Evolutionary conservation across 2,113 vertebrate species (phyloP).

Genomic region (Misgurnus mizolepis): DNA sequence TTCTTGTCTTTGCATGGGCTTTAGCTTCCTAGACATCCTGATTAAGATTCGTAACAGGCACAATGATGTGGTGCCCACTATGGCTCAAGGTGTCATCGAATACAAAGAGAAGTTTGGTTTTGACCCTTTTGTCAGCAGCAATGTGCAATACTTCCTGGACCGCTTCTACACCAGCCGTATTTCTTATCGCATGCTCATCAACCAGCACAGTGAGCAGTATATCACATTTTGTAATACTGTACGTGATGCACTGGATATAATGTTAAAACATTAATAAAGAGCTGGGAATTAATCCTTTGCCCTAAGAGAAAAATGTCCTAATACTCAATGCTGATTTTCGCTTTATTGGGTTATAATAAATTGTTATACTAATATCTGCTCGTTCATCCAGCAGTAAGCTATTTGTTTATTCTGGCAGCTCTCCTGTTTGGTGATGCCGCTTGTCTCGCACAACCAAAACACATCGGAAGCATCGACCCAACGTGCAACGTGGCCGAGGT

Average conservation of each 20-base stretch:
- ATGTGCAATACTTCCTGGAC: constrained; percentile 87
- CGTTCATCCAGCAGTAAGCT: constrained; percentile 5
- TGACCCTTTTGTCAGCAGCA: constrained; percentile 86
- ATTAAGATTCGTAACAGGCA: constrained; percentile 86
- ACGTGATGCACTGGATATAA: no score
- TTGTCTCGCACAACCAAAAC: constrained; percentile 85
- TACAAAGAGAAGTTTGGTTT: constrained; percentile 89
- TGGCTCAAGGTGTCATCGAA: constrained; percentile 88
- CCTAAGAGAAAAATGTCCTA: constrained; percentile 60
- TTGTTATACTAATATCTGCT: constrained; percentile 32
- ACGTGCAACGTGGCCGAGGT: constrained; percentile 84
- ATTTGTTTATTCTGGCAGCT: constrained; percentile 64
- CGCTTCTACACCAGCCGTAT: constrained; percentile 89
- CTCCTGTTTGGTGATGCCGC: constrained; percentile 84
- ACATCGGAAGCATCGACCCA: constrained; percentile 87
- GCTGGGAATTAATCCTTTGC: no score
- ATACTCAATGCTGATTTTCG: neutral
- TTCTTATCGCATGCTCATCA: constrained; percentile 89
- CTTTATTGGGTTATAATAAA: no score
- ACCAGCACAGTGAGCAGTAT: constrained; percentile 81
- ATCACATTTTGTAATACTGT: neutral
- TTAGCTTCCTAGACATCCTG: constrained; percentile 83
- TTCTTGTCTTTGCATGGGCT: neutral
- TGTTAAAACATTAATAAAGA: no score
- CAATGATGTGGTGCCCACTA: constrained; percentile 88